Conservation (phyloP, 2,797 vertebrate genomes). For the Setipinna tenuifilis region DNA sequence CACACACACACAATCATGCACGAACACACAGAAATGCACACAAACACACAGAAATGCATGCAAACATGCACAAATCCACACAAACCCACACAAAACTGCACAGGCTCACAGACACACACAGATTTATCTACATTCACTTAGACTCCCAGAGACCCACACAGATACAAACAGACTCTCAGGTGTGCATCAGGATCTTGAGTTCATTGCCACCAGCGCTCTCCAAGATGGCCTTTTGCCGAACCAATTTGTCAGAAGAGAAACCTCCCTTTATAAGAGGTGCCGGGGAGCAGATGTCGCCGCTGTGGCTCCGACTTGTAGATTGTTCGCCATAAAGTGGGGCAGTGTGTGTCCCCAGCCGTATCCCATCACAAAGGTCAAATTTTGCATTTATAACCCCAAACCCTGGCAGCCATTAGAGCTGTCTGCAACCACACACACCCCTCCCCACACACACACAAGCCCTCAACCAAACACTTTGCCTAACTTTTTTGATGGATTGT, state of each 20-base stretch:
- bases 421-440: not conserved
- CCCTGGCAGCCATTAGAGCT: not conserved
- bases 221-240: not conserved
- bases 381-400: slow-evolving; percentile 32
- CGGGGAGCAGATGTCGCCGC: not conserved
- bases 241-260: slow-evolving; percentile 2
- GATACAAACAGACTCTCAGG: no score
- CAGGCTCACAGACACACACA: no score
- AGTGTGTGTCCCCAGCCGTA: not conserved
- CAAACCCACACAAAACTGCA: no score
- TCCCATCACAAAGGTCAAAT: slow-evolving; percentile 22
- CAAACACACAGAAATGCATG: no score
- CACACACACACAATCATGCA: no score
- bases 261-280: not conserved
- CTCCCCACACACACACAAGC: no score
- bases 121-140: no score
- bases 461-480: no score
- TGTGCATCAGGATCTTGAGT: not conserved
- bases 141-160: no score
- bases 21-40: no score
- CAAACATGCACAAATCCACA: no score
- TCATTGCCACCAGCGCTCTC: not conserved
- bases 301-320: not conserved
- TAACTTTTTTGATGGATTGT: not conserved
- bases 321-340: not conserved